phyloP scores from a whole-genome alignment of 2,797 vertebrate genomes.

The Spondyliosoma cantharus region DNA sequence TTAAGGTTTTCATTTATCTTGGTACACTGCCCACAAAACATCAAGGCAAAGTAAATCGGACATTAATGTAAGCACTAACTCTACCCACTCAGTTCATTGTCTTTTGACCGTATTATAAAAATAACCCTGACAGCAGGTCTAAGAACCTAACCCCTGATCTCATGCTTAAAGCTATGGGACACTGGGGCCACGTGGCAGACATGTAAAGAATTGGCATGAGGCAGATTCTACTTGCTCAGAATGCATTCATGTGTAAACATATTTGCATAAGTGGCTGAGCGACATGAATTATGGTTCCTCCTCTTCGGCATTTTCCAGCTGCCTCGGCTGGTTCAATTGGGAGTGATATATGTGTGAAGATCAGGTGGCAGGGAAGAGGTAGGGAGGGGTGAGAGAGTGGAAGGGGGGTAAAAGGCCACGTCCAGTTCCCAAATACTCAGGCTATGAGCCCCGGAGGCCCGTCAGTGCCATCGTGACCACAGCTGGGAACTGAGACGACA shows the following conservation, averaged over 20 bases:
- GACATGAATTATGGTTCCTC: slow-evolving; percentile 79
- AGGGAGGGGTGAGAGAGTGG: slow-evolving; percentile 25
- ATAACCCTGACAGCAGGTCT: slow-evolving; percentile 53
- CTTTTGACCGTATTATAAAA: slow-evolving; percentile 62
- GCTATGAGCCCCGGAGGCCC: slow-evolving; percentile 67
- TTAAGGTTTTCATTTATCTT: slow-evolving; percentile 5
- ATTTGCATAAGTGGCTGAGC: slow-evolving; percentile 81
- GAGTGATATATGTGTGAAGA: slow-evolving; percentile 83
- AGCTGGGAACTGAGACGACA: slow-evolving; percentile 74
- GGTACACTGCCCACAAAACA: neutral
- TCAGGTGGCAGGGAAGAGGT: slow-evolving; percentile 76
- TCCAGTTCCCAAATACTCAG: slow-evolving; percentile 69
- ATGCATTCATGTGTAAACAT: slow-evolving; percentile 81
- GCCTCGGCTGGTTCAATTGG: slow-evolving; percentile 76
- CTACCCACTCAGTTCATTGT: slow-evolving; percentile 28
- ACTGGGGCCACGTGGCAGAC: slow-evolving; percentile 56
- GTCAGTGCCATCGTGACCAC: slow-evolving; percentile 63
- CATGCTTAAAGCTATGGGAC: slow-evolving; percentile 49
- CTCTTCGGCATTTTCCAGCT: slow-evolving; percentile 75
- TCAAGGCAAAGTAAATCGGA: slow-evolving; percentile 15
- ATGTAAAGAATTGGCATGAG: slow-evolving; percentile 73
- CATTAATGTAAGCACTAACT: slow-evolving; percentile 41
- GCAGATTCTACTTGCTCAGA: slow-evolving; percentile 65
- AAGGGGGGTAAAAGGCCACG: slow-evolving; percentile 57
- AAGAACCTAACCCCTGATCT: slow-evolving; percentile 57